Conservation (phyloP, 2,113 vertebrate species). For the Ancistrus triradiatus region DNA sequence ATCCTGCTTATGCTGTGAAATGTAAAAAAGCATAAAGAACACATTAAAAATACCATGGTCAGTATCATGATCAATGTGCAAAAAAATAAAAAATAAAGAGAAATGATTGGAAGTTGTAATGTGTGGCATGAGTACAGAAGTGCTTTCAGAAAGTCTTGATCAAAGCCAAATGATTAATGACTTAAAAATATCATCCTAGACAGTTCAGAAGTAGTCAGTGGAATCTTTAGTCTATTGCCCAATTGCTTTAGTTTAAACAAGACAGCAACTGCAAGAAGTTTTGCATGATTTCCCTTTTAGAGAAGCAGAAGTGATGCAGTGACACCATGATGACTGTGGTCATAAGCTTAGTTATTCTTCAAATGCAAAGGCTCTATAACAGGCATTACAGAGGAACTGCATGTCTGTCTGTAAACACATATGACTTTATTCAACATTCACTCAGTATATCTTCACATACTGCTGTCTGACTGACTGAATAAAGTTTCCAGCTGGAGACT, state of each 20-base stretch:
- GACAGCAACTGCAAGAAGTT: constrained; percentile 47
- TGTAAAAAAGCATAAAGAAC: too few relatives aligned
- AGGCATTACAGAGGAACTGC: neutral
- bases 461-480: constrained; percentile 76
- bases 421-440: constrained; percentile 3
- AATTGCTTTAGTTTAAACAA: constrained; percentile 47
- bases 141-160: constrained; percentile 16
- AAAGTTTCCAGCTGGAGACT: constrained; percentile 68
- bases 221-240: constrained; percentile 52
- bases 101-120: neutral
- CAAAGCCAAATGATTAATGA: constrained; percentile 55
- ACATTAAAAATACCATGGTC: too few relatives aligned
- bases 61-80: too few relatives aligned
- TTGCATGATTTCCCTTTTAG: constrained; percentile 56
- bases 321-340: constrained; percentile 45
- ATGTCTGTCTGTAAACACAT: neutral
- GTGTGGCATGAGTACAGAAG: constrained; percentile 12
- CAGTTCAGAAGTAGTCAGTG: constrained; percentile 57
- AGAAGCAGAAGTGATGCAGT: constrained; percentile 45
- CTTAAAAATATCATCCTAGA: constrained; percentile 59
- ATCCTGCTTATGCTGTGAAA: too few relatives aligned
- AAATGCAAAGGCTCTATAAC: neutral
- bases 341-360: constrained; percentile 7
- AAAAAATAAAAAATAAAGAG: constrained; percentile 15
- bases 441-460: constrained; percentile 37